phyloP scores from a whole-genome alignment of 1,140 invertebrate species.

The Trachymyrmex cornetzi region DNA sequence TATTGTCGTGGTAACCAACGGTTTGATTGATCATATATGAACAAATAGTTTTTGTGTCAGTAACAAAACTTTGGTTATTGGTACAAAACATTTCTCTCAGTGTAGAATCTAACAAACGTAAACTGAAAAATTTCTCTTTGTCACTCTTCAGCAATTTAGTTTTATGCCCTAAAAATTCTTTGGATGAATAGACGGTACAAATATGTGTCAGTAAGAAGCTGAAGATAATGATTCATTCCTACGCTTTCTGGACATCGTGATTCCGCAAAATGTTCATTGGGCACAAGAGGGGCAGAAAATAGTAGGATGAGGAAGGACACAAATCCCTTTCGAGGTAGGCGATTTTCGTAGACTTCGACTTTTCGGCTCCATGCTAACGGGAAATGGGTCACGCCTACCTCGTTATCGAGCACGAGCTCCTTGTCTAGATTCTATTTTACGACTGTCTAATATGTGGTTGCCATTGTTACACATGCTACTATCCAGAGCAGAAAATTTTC shows the following conservation, averaged over 20 bases:
- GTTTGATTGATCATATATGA: too few relatives aligned
- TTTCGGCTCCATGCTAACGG: constrained; percentile 3
- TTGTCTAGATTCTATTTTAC: constrained; percentile 48
- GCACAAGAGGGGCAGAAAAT: neutral
- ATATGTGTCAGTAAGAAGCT: neutral
- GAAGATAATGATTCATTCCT: constrained; percentile 31
- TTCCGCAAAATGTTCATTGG: constrained; percentile 39
- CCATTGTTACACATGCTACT: constrained; percentile 1
- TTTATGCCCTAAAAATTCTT: neutral
- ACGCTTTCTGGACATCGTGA: constrained; percentile 36
- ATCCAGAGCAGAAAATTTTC: neutral
- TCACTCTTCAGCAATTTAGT: neutral
- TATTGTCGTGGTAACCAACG: too few relatives aligned
- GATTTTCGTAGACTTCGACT: constrained; percentile 35
- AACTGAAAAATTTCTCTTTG: neutral
- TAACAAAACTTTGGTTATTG: too few relatives aligned
- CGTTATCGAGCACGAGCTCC: constrained; percentile 70
- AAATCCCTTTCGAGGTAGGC: neutral
- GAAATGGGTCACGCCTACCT: constrained; percentile 60
- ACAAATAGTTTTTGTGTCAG: too few relatives aligned
- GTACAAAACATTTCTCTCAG: too few relatives aligned
- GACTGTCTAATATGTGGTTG: constrained; percentile 56
- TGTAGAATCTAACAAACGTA: neutral
- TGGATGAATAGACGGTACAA: neutral
- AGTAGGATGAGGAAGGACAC: neutral